phyloP scores from a whole-genome alignment of 1,140 invertebrate genomes.

The Lepidurus couesii region DNA sequence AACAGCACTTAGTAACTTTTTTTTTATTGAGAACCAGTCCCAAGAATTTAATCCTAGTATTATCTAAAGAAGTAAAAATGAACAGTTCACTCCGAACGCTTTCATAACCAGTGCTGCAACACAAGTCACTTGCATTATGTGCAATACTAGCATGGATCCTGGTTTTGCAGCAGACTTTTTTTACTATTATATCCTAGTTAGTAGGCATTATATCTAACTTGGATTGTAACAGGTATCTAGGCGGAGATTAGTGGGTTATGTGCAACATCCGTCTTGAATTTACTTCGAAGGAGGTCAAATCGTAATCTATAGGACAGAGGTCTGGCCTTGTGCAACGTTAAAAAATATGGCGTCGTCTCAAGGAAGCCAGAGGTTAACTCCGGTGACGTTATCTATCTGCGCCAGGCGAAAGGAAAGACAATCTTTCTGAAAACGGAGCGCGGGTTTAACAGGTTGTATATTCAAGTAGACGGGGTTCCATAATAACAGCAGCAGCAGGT shows the following conservation, averaged over 20 bases:
- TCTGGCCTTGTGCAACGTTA: neutral
- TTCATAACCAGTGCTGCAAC: no score
- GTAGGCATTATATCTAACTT: no score
- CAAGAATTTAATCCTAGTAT: no score
- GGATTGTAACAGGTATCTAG: neutral
- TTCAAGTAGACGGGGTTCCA: neutral
- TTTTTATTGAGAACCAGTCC: neutral
- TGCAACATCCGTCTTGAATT: neutral
- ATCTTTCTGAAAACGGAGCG: neutral
- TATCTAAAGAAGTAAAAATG: no score
- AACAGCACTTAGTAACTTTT: neutral
- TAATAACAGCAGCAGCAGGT: neutral
- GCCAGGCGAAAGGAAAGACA: constrained; percentile 2
- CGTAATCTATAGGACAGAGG: constrained; percentile 7
- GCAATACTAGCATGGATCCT: no score
- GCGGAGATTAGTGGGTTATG: neutral
- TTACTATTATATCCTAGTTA: no score
- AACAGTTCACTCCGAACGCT: no score
- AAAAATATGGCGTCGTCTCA: neutral
- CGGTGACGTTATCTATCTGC: constrained; percentile 18
- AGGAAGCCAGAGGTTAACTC: constrained; percentile 4
- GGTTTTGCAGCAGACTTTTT: no score
- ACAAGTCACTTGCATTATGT: no score
- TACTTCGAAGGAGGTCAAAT: neutral
- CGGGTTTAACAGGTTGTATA: constrained; percentile 8